Base-by-base conservation (phyloP, 2,797 vertebrate species). In the Sciurus carolinensis region DNA sequence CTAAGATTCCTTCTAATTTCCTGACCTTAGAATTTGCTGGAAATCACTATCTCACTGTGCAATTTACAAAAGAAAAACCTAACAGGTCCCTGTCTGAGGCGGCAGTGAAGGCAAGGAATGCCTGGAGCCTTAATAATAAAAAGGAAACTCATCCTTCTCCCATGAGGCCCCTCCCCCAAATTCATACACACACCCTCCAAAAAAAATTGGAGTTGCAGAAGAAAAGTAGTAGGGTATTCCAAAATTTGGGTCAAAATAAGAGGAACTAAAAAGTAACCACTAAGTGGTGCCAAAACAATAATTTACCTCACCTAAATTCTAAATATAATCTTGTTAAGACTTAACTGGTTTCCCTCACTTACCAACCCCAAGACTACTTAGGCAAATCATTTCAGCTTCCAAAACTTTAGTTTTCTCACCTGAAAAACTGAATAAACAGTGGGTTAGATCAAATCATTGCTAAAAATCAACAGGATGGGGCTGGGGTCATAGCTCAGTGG, bases 241-340 rank as follows among this genome's bases (percentile, higher is more conserved):
- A 73, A 79, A 89, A 90, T 30, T 30, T 80, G 44, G 26, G 69
- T 47, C 57, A n/a, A 86, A 96, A 94, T 7, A 80, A 87, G 54
- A 91, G 42, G 39, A 77, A 69, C 0, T 71, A 26, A 73, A 94
- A 91, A 82, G 20, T 67, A 62, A 92, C 57, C 54, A 54, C 18
- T 54, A 54, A 57, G 8, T 57, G 54, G 54, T 57, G 54, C 20
- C 54, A 22, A 57, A 57, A 57, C 54, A 44, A 89, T 26, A 62
- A 18, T 44, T 71, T 10, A 64, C 15, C 72, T 94, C 81, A 54
- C 75, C 33, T 44, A 50, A 71, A 42, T 57, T 71, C 73, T 88
- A 81, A 91, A 87, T 12, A 54, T 20, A 67, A 64, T 67, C 47
- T 39, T 11, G 33, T 59, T 57, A 54, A 85, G 83, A 83, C 73